Base-by-base conservation (phyloP, 2,113 vertebrate species). In the Piaya cayana region DNA sequence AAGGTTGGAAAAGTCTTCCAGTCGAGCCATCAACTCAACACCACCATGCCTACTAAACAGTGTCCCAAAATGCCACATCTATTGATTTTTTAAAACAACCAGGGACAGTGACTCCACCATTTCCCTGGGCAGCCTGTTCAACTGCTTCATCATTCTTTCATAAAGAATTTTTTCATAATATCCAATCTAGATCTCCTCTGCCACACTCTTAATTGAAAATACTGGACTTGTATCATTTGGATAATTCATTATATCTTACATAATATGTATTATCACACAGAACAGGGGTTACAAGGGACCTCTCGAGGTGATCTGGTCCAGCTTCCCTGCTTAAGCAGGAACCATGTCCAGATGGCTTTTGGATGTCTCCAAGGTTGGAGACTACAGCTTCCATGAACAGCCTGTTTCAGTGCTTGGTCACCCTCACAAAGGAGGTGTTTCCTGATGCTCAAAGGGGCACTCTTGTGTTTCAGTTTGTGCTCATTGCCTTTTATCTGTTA, bases 291-390 rank as follows among this genome's bases (percentile, higher is more conserved):
- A 58, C 23, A 90, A 80, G 37, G 29, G 7, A 19, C n/a, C 18
- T 68, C 30, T 58, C 11, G 23, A 34, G 9, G 11, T 72, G 29
- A 10, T 42, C 34, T 86, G 11, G 12, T 65, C 62, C 22, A 60
- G 11, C 8, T 10, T 4, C 7, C 12, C 5, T 19, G 8, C 21
- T 71, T n/a, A 47, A 34, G 30, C 42, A 79, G 29, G 17, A 8
- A n/a, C 27, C 4, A 1, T 14, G 26, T 47, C 19, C 45, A 0
- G 1, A 8, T 0, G 0, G 26, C 30, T 70, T 70, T 67, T 95
- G 14, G 0, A 0, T 65, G 10, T 83, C 26, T 83, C 15, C 23
- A 34, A 15, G 26, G 19, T 25, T 25, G 14, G 50, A 86, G 19
- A 30, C 72, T 65, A 70, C 58, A 82, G 2, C 15, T 3, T 53